These are phyloP conservation scores for Tortrix viridana DNA, from an alignment of 2,888 invertebrate genomes.

Conservation along the genomic window DNA sequence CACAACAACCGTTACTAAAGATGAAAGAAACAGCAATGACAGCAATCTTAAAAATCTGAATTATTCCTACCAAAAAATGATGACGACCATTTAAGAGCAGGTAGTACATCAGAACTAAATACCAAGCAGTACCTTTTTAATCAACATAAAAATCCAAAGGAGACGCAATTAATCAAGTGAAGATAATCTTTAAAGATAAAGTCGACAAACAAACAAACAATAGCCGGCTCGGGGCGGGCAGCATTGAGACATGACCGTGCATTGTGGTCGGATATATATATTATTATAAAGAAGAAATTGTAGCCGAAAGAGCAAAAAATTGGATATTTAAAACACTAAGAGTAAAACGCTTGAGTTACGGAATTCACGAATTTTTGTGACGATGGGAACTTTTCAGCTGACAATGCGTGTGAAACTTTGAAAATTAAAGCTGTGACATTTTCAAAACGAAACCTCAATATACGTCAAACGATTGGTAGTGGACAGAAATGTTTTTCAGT, in stretches of 20 bases:
- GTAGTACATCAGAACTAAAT: slow-evolving; percentile 26
- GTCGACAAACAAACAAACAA: slow-evolving; percentile 33
- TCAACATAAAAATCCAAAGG: slow-evolving; percentile 30
- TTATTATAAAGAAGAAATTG: slow-evolving; percentile 18
- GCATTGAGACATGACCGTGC: slow-evolving; percentile 35
- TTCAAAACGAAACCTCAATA: too few species aligned
- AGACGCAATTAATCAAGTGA: slow-evolving; percentile 31
- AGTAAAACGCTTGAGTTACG: too few species aligned
- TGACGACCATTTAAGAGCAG: not conserved
- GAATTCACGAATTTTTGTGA: too few species aligned
- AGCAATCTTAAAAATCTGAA: slow-evolving; percentile 1
- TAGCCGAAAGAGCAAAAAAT: slow-evolving; percentile 9
- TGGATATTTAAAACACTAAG: not conserved
- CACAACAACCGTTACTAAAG: too few species aligned
- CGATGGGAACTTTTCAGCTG: too few species aligned
- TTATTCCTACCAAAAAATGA: slow-evolving; percentile 1
- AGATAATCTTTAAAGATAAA: slow-evolving; percentile 35
- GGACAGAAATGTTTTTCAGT: too few species aligned
- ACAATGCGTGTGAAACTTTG: too few species aligned
- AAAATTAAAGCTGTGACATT: too few species aligned
- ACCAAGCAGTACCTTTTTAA: slow-evolving; percentile 23
- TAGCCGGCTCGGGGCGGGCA: slow-evolving; percentile 18
- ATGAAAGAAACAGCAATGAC: too few species aligned
- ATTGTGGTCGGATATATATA: slow-evolving; percentile 19
- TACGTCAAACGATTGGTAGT: too few species aligned